Base-by-base conservation (phyloP, 2,888 invertebrate species). In the Allacma fusca region DNA sequence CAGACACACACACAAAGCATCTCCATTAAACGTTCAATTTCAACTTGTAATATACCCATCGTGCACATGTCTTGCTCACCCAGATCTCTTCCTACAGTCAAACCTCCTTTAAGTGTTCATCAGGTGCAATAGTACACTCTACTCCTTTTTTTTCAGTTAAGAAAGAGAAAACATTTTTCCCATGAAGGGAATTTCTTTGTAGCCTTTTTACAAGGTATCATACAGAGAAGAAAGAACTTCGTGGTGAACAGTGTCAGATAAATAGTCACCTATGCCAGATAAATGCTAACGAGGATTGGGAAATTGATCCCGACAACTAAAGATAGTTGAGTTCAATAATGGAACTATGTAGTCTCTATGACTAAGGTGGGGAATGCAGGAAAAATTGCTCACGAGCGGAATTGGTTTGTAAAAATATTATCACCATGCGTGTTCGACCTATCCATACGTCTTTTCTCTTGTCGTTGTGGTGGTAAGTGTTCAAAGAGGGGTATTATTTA, bases 1-100 rank as follows among this genome's bases (percentile, higher is more conserved):
- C 19, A 50, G 16, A n/a, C n/a, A n/a, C n/a, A n/a, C n/a, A n/a
- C n/a, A n/a, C n/a, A n/a, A n/a, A n/a, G 50, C 7, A 50, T 50
- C 50, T 50, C 50, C 50, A 40, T 40, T n/a, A n/a, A n/a, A n/a
- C n/a, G n/a, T n/a, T n/a, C 50, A 50, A 50, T 50, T 50, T n/a
- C 50, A 50, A 1, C 16, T 9, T 50, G 16, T 16, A 50, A 5
- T 50, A 5, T 34, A 34, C 9, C 9, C 50, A 19, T 2, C 16
- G 50, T n/a, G 19, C 16, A 50, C 50, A 50, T 50, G 16, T 50
- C 50, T n/a, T 50, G n/a, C 50, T 50, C 2, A 50, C 34, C 4
- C 9, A 50, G 16, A 50, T 16, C 50, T 50, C 19, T 12, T 5
- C 16, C 19, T 16, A 16, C 19, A n/a, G 19, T 9, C 19, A n/a